These are phyloP conservation scores for Coptotermes formosanus DNA, from an alignment of 1,140 invertebrate species.

Conservation along the genomic window DNA sequence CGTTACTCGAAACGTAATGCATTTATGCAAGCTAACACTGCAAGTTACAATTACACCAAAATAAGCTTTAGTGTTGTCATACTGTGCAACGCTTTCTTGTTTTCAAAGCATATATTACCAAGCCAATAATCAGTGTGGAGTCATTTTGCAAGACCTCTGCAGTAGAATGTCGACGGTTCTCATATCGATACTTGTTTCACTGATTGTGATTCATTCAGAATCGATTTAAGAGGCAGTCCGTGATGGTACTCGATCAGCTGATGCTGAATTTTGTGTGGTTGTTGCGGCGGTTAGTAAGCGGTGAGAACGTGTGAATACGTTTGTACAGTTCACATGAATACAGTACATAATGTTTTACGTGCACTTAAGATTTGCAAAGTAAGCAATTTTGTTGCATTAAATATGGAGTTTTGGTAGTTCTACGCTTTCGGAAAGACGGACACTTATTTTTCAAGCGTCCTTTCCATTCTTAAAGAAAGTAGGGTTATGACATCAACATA, in stretches of 20 bases:
- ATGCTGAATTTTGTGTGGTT: background rate
- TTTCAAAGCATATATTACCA: too few species aligned
- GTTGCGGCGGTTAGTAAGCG: background rate
- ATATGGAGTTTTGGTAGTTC: background rate
- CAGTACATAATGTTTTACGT: background rate
- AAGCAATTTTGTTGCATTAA: background rate
- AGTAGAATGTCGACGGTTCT: background rate
- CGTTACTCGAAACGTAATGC: too few species aligned
- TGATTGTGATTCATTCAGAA: background rate
- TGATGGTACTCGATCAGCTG: background rate
- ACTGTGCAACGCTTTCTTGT: too few species aligned
- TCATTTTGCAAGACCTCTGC: background rate
- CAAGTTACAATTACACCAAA: too few species aligned
- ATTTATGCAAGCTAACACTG: too few species aligned
- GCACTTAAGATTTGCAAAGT: background rate
- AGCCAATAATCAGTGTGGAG: background rate
- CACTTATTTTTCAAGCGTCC: too few species aligned
- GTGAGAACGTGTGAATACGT: background rate
- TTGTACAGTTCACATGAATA: background rate
- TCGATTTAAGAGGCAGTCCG: background rate
- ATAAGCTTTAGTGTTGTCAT: too few species aligned
- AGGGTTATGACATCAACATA: too few species aligned
- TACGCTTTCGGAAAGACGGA: too few species aligned
- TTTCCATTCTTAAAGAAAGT: too few species aligned
- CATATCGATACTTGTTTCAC: background rate